These are phyloP conservation scores for Callorhinus ursinus DNA, from an alignment of 2,113 vertebrate genomes.

Conservation along the genomic window DNA sequence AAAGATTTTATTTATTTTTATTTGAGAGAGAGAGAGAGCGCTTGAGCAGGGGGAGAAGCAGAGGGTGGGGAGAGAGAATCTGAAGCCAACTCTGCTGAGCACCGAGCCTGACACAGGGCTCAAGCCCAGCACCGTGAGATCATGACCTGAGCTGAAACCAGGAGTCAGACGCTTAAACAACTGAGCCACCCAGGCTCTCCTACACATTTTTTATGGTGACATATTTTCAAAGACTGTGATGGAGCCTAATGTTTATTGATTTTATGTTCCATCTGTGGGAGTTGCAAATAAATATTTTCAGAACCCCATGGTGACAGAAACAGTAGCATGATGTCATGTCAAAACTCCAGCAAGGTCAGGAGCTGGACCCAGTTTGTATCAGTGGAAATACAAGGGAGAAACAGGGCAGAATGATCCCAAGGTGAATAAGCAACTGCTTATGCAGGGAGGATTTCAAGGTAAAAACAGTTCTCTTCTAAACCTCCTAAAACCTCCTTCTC, in stretches of 20 bases:
- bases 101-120: not conserved
- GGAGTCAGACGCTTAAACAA: not conserved
- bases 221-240: not conserved
- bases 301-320: not conserved
- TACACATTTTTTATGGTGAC: not conserved
- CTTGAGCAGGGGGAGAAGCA: not conserved
- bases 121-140: not conserved
- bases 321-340: not conserved
- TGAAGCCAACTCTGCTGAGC: not conserved
- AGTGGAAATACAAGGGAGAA: not conserved
- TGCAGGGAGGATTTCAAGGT: not conserved
- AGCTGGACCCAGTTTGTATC: not conserved
- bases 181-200: not conserved
- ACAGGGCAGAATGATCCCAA: not conserved
- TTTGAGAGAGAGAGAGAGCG: not conserved
- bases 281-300: slow-evolving; percentile 22
- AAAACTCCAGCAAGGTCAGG: not conserved
- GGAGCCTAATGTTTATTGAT: slow-evolving; percentile 41
- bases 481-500: not conserved
- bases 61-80: not conserved
- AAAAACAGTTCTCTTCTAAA: not conserved
- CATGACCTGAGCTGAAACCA: not conserved
- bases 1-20: not conserved
- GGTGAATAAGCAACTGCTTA: not conserved
- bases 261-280: not conserved